A percentile compares a stretch with the other conserved stretches of the same genome.
phyloP scores from a whole-genome alignment of 2,113 vertebrate genomes.

The Platichthys stellatus region DNA sequence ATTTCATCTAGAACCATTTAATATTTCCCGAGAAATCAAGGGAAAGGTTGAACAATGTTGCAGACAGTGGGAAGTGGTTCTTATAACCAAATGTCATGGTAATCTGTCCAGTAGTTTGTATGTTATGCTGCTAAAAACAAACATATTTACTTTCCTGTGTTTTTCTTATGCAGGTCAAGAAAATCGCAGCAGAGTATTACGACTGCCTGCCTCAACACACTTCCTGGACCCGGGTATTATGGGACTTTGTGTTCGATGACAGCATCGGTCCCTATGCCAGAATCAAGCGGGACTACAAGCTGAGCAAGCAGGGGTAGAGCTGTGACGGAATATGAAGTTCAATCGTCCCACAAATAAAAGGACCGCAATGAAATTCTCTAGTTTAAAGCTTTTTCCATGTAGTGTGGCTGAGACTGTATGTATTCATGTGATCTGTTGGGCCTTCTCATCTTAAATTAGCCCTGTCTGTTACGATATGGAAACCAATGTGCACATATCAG shows the following conservation, averaged over 20 bases:
- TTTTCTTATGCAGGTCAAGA: constrained; percentile 86
- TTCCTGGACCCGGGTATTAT: constrained; percentile 93
- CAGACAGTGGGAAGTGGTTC: too few relatives aligned
- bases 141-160: not conserved
- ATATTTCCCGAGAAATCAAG: too few relatives aligned
- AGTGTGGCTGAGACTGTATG: not conserved
- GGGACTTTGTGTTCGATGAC: constrained; percentile 96
- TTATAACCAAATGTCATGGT: not conserved
- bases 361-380: constrained; percentile 1
- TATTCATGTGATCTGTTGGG: not conserved
- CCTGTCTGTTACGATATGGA: not conserved
- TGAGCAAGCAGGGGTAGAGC: constrained; percentile 76
- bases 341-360: constrained; percentile 1
- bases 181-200: constrained; percentile 96
- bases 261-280: constrained; percentile 90
- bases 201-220: constrained; percentile 92
- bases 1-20: too few relatives aligned
- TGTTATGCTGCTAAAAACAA: not conserved
- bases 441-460: not conserved
- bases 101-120: too few relatives aligned
- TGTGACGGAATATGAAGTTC: constrained; percentile 18
- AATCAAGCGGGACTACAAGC: constrained; percentile 90
- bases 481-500: not conserved
- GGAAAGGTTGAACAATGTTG: too few relatives aligned
- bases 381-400: not conserved